phyloP scores from a whole-genome alignment of 1,140 invertebrate genomes.

The Drosophila ogumai region DNA sequence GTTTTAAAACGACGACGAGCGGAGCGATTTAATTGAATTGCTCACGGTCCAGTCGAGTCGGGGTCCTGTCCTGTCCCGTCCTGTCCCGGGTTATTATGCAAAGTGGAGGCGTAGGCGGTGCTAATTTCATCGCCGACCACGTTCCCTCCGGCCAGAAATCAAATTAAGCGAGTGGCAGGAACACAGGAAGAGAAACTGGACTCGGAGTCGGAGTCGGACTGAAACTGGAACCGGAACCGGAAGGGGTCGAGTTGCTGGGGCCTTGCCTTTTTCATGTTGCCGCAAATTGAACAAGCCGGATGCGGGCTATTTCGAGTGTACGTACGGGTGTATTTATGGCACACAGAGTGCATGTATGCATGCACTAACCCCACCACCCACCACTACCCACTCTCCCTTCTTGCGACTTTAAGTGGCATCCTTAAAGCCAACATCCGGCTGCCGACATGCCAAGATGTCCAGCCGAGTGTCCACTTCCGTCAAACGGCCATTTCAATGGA shows the following conservation, averaged over 20 bases:
- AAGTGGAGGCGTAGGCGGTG: constrained; percentile 27
- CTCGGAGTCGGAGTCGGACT: background rate
- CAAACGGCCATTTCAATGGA: constrained; percentile 20
- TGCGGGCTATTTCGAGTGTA: constrained; percentile 9
- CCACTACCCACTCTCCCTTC: too few species aligned
- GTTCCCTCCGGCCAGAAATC: constrained; percentile 40
- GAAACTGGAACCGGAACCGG: constrained; percentile 1
- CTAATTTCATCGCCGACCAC: constrained; percentile 43
- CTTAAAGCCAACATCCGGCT: constrained; percentile 30
- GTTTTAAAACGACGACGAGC: constrained; percentile 56
- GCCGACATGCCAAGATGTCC: constrained; percentile 7
- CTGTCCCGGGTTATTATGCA: constrained; percentile 36
- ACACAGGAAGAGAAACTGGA: background rate
- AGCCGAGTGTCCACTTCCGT: constrained; percentile 27
- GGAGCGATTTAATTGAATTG: constrained; percentile 73
- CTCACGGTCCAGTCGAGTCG: constrained; percentile 15
- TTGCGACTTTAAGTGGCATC: constrained; percentile 18
- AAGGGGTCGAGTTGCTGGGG: background rate
- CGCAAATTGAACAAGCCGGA: constrained; percentile 49
- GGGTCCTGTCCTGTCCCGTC: too few species aligned
- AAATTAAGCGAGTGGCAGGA: constrained; percentile 23
- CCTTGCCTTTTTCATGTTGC: constrained; percentile 44
- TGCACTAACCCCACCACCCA: too few species aligned
- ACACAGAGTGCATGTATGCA: constrained; percentile 1
- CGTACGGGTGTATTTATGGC: background rate